Evolutionary conservation across 1,140 invertebrate genomes (phyloP).

Genomic region (Scaptomyza pallida): DNA sequence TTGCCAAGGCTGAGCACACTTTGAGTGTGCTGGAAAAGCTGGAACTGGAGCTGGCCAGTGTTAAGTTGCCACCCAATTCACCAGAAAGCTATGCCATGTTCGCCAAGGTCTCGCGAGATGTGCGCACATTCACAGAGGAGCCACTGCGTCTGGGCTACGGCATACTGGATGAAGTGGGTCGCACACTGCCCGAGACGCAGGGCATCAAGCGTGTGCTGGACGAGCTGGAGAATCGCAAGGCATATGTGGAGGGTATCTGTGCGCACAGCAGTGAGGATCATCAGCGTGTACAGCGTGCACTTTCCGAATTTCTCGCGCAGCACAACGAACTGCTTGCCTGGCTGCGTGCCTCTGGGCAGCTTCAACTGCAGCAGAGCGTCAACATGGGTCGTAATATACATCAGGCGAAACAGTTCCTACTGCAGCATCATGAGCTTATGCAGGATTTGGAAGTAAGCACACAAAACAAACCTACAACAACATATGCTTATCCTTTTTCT

Average conservation of each 20-base stretch:
- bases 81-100: conserved; percentile 88
- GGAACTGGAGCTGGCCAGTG: conserved; percentile 90
- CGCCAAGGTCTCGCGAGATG: conserved; percentile 86
- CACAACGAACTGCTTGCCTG: conserved; percentile 90
- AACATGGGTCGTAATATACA: conserved; percentile 90
- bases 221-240: conserved; percentile 90
- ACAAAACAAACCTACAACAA: not conserved
- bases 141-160: conserved; percentile 89
- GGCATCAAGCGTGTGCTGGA: conserved; percentile 88
- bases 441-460: conserved; percentile 88
- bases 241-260: conserved; percentile 88
- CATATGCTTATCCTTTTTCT: conserved; percentile 34
- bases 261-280: conserved; percentile 90
- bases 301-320: conserved; percentile 89
- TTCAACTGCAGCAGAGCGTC: conserved; percentile 89
- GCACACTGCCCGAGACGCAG: conserved; percentile 87
- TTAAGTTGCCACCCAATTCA: conserved; percentile 87
- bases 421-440: conserved; percentile 90
- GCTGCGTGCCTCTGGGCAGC: conserved; percentile 88
- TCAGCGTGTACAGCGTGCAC: conserved; percentile 87
- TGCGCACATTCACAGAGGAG: conserved; percentile 85
- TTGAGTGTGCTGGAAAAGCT: conserved; percentile 91
- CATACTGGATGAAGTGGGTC: conserved; percentile 89
- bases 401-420: conserved; percentile 90
- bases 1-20: conserved; percentile 89